Base-by-base conservation (phyloP, 2,888 invertebrate genomes). In the Ectemnius cavifrons region DNA sequence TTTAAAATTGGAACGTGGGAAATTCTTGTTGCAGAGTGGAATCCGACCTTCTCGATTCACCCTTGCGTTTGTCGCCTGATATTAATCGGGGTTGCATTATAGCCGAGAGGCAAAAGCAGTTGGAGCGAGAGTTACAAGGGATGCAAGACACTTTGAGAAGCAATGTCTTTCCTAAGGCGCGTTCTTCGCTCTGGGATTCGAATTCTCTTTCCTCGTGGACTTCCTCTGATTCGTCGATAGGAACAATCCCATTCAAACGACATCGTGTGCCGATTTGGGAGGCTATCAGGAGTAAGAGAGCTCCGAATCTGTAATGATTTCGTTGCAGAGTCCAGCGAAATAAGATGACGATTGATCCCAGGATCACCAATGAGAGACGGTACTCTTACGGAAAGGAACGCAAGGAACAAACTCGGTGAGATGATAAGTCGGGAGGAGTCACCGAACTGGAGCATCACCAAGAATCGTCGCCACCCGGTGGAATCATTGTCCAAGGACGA, bases 121-220 rank as follows among this genome's bases (percentile, higher is more conserved):
- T 88, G 73, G 86, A 81, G 27, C 83, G 80, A 5, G 88, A 89
- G 72, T 87, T 89, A 77, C 81, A 81, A 28, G 86, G 85, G 64
- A 87, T 89, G 71, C 88, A 88, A 61, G 89, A 89, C 70, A 89
- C 86, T 1, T 71, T 89, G 67, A 84, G 85, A 18, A 81, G 87
- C 14, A 87, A 87, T 14, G 73, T 86, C 47, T 75, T 87, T 59
- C 80, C 83, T 56, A 85, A 85, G 23, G 84, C 78, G 59, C 84
- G 84, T 18, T 73, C 86, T 13, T 84, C 86, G 57, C 47, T 83
- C 0, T 89, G 88, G 88, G 88, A 89, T 57, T 79, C 87, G n/a
- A 74, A 83, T 37, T 88, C 89, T 11, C 69, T 85, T 23, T 80
- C 85, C n/a, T 81, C 86, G 0, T 88, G 88, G 87, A 85, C 84